Evolutionary conservation across 2,797 vertebrate species (phyloP).

Genomic region (Melanogrammus aeglefinus): DNA sequence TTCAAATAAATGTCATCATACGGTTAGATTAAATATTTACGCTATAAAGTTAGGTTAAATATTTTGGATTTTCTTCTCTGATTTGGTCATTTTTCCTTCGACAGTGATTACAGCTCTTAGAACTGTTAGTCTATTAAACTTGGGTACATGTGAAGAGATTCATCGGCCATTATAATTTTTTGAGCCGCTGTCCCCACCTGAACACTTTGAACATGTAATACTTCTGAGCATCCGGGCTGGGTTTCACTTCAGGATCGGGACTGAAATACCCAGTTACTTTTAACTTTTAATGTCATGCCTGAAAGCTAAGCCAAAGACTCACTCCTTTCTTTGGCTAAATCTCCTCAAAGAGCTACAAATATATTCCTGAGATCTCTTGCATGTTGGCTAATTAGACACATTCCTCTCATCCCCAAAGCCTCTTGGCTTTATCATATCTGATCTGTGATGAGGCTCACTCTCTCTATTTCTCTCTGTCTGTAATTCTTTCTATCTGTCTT

Average conservation of each 20-base stretch:
- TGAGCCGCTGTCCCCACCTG: not conserved
- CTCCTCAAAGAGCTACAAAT: constrained; percentile 31
- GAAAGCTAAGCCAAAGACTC: not conserved
- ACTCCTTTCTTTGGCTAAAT: constrained; percentile 4
- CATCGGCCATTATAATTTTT: not conserved
- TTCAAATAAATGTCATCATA: too few species aligned
- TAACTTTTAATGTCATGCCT: not conserved
- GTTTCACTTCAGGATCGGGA: not conserved
- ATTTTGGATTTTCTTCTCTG: too few species aligned
- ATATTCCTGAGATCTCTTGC: constrained; percentile 8
- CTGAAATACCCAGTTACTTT: not conserved
- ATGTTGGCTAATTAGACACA: constrained; percentile 35
- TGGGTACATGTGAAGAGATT: not conserved
- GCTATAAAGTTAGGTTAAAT: too few species aligned
- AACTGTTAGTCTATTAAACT: too few species aligned
- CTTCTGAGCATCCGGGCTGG: not conserved
- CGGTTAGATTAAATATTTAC: too few species aligned
- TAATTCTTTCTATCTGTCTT: not conserved
- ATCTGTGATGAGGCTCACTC: constrained; percentile 15
- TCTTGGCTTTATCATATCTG: constrained; percentile 31
- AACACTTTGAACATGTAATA: not conserved
- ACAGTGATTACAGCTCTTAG: too few species aligned
- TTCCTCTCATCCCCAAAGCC: constrained; percentile 30
- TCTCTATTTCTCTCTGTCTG: not conserved
- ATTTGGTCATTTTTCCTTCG: too few species aligned